Evolutionary conservation across 2,797 vertebrate genomes (phyloP).

Genomic region (Sandelia bainsii): DNA sequence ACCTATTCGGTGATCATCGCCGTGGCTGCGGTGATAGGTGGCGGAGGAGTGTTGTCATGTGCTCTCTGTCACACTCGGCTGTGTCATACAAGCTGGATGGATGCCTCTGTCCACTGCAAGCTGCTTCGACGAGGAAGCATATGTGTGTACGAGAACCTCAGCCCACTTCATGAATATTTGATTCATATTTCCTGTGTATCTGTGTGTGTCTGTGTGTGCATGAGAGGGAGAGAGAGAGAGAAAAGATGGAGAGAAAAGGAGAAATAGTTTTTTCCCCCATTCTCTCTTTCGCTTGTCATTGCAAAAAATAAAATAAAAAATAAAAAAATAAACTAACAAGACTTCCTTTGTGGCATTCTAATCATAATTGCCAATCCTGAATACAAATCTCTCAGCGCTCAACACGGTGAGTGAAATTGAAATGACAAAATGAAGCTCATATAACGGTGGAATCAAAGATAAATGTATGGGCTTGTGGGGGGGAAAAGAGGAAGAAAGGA

Average conservation of each 20-base stretch:
- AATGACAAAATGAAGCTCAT: slow-evolving; percentile 80
- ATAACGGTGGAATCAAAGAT: slow-evolving; percentile 77
- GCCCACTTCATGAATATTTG: slow-evolving; percentile 88
- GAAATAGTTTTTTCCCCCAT: slow-evolving; percentile 20
- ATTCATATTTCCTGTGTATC: slow-evolving; percentile 83
- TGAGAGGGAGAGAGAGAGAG: slow-evolving; percentile 19
- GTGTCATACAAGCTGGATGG: slow-evolving; percentile 73
- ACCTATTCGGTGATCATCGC: slow-evolving; percentile 62
- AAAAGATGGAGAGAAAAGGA: slow-evolving; percentile 38
- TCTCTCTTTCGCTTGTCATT: slow-evolving; percentile 68
- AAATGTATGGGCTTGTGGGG: slow-evolving; percentile 40
- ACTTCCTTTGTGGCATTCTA: slow-evolving; percentile 83
- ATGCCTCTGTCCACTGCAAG: slow-evolving; percentile 81
- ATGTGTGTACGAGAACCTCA: slow-evolving; percentile 83
- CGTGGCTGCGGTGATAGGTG: slow-evolving; percentile 58
- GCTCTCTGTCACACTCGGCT: slow-evolving; percentile 72
- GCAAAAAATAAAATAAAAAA: slow-evolving; percentile 67
- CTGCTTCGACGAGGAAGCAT: slow-evolving; percentile 85
- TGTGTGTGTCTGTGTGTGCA: slow-evolving; percentile 33
- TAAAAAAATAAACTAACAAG: slow-evolving; percentile 53
- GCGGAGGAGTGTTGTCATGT: slow-evolving; percentile 62
- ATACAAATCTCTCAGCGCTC: slow-evolving; percentile 81
- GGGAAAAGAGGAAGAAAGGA: slow-evolving; percentile 9
- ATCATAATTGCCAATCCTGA: slow-evolving; percentile 82
- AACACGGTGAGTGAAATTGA: slow-evolving; percentile 75